A percentile compares a stretch with the other conserved stretches of the same genome.
Evolutionary conservation across 2,888 invertebrate species (phyloP).

Genomic region (Drosophila nigricruria): DNA sequence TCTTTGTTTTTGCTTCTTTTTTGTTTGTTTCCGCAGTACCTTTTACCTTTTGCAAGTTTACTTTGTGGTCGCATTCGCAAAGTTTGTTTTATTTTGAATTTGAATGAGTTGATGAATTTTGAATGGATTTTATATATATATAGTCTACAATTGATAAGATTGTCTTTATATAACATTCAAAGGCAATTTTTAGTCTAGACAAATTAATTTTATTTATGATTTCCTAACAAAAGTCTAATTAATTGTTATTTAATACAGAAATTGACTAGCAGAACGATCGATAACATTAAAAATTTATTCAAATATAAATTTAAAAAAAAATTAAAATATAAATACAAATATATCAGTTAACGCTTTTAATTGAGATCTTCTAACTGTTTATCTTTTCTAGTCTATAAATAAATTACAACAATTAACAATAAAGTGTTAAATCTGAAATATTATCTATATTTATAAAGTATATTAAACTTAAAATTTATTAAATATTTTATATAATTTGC

Average conservation of each 20-base stretch:
- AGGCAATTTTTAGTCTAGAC: background rate
- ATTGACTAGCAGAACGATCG: background rate
- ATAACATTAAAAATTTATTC: background rate
- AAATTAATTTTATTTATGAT: background rate
- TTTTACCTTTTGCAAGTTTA: background rate
- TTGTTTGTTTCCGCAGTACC: background rate
- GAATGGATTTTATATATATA: background rate
- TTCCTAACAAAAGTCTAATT: background rate
- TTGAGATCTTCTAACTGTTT: background rate
- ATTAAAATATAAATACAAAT: background rate
- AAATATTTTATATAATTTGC: too few relatives aligned
- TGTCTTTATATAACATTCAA: background rate
- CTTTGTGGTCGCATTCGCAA: background rate
- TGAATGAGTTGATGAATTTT: background rate
- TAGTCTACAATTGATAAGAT: background rate
- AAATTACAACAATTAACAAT: too few relatives aligned
- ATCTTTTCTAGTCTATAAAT: too few relatives aligned
- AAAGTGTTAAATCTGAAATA: background rate
- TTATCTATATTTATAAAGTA: background rate
- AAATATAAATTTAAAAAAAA: background rate
- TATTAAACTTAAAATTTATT: background rate
- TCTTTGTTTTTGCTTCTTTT: background rate
- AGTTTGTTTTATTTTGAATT: background rate
- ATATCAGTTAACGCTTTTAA: background rate
- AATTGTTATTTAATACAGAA: slow-evolving; percentile 4